A percentile compares a stretch with the other conserved stretches of the same genome.
Evolutionary conservation across 2,797 vertebrate species (phyloP).

Genomic region (Streptopelia turtur): DNA sequence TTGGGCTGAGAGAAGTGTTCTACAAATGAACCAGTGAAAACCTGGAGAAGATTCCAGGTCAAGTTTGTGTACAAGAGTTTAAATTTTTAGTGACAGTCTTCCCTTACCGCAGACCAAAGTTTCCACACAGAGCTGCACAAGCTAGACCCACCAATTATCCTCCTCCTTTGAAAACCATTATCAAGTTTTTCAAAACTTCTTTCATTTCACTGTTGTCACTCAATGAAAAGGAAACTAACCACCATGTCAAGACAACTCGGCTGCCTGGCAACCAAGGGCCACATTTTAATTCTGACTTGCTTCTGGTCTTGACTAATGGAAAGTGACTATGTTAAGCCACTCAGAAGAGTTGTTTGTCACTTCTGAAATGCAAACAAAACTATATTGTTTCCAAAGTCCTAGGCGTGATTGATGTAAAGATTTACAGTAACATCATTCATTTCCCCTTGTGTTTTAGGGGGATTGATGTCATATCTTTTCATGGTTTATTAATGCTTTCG

Average conservation of each 20-base stretch:
- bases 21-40: constrained; percentile 87
- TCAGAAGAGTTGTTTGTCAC: constrained; percentile 99
- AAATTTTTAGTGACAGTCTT: constrained; percentile 90
- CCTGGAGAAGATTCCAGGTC: constrained; percentile 89
- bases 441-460: constrained; percentile 93
- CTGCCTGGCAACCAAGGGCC: constrained; percentile 98
- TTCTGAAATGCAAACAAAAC: constrained; percentile 99
- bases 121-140: constrained; percentile 96
- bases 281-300: constrained; percentile 99
- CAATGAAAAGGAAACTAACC: constrained; percentile 99
- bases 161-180: constrained; percentile 96
- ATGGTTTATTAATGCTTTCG: constrained; percentile 93
- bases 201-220: constrained; percentile 99
- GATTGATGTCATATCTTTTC: constrained; percentile 99
- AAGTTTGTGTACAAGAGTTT: constrained; percentile 99
- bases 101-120: constrained; percentile 89
- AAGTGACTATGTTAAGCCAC: constrained; percentile 98
- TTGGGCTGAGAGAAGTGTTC: constrained; percentile 84
- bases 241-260: constrained; percentile 99
- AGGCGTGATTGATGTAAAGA: constrained; percentile 93
- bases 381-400: constrained; percentile 93
- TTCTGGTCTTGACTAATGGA: constrained; percentile 98
- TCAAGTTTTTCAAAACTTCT: constrained; percentile 99
- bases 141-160: constrained; percentile 97
- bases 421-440: constrained; percentile 98